phyloP scores from a whole-genome alignment of 2,888 invertebrate species.

The Halictus quadricinctus region DNA sequence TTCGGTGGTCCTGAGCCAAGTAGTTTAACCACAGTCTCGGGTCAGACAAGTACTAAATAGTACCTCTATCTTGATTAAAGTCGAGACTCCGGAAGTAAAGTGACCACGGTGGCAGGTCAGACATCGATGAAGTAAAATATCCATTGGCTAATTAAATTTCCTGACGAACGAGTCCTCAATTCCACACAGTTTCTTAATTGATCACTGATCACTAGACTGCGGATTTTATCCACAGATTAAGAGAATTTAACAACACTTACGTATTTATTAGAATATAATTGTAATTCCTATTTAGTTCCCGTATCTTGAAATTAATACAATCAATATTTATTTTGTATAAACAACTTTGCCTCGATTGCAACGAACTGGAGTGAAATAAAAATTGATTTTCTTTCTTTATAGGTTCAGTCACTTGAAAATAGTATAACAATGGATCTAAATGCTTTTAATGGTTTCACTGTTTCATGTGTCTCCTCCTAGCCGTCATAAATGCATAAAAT shows the following conservation, averaged over 20 bases:
- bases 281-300: no score
- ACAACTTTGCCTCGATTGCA: no score
- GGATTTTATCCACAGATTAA: no score
- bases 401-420: no score
- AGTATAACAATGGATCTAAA: no score
- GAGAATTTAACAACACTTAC: no score
- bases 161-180: neutral
- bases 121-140: neutral
- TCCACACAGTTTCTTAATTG: neutral
- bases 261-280: no score
- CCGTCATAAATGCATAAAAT: no score
- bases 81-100: neutral
- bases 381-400: neutral
- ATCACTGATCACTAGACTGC: neutral
- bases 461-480: no score
- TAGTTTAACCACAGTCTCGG: neutral
- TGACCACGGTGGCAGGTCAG: neutral
- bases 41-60: conserved; percentile 1
- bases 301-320: no score
- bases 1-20: neutral
- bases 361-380: neutral
- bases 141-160: neutral
- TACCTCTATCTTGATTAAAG: conserved; percentile 3
- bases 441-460: no score
- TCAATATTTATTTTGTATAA: neutral